Conservation (phyloP, 2,113 vertebrate species). For the Zosterops borbonicus region DNA sequence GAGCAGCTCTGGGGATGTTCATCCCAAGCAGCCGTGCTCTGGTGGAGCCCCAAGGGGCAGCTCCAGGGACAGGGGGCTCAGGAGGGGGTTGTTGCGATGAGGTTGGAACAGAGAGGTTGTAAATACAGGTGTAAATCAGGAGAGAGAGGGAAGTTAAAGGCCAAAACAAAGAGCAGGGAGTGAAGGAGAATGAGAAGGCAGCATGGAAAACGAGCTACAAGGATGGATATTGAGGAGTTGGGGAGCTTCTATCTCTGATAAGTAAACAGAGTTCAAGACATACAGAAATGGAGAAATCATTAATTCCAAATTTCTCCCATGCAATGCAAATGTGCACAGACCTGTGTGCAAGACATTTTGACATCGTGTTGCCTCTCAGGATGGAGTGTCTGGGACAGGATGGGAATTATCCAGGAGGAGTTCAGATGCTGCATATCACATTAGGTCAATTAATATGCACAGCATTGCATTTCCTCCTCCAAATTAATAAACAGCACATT, state of each 20-base stretch:
- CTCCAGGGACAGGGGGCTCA: neutral
- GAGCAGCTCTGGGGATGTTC: neutral
- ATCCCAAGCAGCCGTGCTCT: neutral
- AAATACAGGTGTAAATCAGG: neutral
- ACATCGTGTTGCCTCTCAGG: neutral
- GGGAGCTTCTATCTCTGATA: neutral
- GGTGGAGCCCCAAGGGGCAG: neutral
- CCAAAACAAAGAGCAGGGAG: neutral
- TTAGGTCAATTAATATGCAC: slow-evolving; percentile 36
- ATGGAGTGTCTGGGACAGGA: neutral
- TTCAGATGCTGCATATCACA: neutral
- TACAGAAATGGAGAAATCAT: neutral
- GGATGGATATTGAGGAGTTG: neutral
- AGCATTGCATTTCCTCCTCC: neutral
- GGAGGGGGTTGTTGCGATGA: neutral
- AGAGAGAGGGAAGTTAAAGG: neutral
- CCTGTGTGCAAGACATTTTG: neutral
- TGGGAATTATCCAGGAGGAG: slow-evolving; percentile 5
- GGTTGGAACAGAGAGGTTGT: neutral
- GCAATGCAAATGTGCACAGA: neutral
- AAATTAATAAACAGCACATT: slow-evolving; percentile 52
- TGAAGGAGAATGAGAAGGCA: neutral
- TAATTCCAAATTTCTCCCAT: neutral
- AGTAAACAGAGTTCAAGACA: neutral
- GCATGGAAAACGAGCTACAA: neutral